These are phyloP conservation scores for Notamacropus eugenii DNA, from an alignment of 2,797 vertebrate genomes.

Conservation along the genomic window DNA sequence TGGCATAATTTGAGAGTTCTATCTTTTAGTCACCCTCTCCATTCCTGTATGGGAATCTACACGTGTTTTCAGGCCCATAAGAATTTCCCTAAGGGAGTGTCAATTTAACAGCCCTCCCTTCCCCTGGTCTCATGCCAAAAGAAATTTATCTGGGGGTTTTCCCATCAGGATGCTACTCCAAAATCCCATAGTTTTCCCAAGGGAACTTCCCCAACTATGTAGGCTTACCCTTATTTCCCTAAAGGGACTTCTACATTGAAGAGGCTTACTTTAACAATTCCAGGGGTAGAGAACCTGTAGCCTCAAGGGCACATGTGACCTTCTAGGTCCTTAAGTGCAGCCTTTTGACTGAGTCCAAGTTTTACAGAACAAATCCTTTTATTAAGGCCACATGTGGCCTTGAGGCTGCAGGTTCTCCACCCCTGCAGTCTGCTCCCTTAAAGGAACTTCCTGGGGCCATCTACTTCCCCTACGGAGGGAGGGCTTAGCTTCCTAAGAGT, in stretches of 20 bases:
- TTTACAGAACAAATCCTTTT: too few relatives aligned
- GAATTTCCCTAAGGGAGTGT: not conserved
- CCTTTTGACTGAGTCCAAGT: too few relatives aligned
- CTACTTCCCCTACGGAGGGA: not conserved
- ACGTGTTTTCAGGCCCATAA: not conserved
- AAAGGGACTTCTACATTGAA: not conserved
- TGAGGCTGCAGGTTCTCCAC: too few relatives aligned
- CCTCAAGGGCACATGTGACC: too few relatives aligned
- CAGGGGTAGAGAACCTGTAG: too few relatives aligned
- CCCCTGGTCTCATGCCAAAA: not conserved
- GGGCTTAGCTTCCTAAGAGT: not conserved
- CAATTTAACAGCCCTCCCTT: not conserved
- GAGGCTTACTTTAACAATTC: not conserved
- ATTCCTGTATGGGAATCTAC: not conserved
- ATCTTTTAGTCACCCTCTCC: not conserved
- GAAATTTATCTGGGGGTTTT: not conserved
- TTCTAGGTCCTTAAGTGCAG: too few relatives aligned
- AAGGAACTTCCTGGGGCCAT: not conserved
- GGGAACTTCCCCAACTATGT: not conserved
- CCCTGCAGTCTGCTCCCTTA: not conserved
- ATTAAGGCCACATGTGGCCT: too few relatives aligned
- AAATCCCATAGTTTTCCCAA: not conserved
- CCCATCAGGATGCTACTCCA: not conserved
- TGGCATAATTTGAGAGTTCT: not conserved
- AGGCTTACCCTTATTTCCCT: not conserved